These are phyloP conservation scores for Fringilla coelebs DNA, from an alignment of 2,797 vertebrate species.

Conservation along the genomic window DNA sequence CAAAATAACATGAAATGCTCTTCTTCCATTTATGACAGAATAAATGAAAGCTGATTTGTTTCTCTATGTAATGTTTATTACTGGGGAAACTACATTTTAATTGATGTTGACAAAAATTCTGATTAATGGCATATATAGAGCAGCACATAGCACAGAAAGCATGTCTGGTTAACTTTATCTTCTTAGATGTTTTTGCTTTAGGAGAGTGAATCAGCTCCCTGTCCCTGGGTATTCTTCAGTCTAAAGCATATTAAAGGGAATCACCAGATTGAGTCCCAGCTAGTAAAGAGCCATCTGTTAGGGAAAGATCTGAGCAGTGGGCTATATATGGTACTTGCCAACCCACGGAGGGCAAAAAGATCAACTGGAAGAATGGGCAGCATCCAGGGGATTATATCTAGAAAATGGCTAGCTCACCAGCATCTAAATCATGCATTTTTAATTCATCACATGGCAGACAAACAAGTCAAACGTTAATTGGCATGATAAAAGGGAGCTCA, in stretches of 20 bases:
- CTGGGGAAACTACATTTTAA: slow-evolving; percentile 71
- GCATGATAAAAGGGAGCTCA: slow-evolving; percentile 62
- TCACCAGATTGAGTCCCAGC: slow-evolving; percentile 77
- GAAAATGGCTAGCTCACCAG: slow-evolving; percentile 62
- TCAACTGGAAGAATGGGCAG: slow-evolving; percentile 73
- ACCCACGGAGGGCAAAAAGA: slow-evolving; percentile 72
- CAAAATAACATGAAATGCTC: slow-evolving; percentile 71
- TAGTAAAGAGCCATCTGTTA: slow-evolving; percentile 81
- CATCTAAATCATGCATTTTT: slow-evolving; percentile 76
- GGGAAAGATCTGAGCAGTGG: slow-evolving; percentile 73
- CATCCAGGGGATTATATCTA: slow-evolving; percentile 71
- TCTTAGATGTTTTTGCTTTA: slow-evolving; percentile 58
- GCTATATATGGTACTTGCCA: slow-evolving; percentile 65
- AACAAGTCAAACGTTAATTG: slow-evolving; percentile 74
- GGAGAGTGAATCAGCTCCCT: slow-evolving; percentile 61
- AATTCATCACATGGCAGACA: slow-evolving; percentile 73
- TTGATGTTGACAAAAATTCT: slow-evolving; percentile 76
- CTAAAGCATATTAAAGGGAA: slow-evolving; percentile 78
- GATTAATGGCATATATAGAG: slow-evolving; percentile 66
- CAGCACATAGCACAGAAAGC: background rate
- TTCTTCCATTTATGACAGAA: slow-evolving; percentile 74
- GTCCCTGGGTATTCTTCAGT: slow-evolving; percentile 68
- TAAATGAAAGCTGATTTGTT: slow-evolving; percentile 80
- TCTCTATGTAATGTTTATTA: slow-evolving; percentile 69
- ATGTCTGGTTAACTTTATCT: slow-evolving; percentile 66